Percentiles rank a stretch among this genome's conserved stretches.
Evolutionary conservation across 2,113 vertebrate genomes (phyloP).

Genomic region (Macroglossus sobrinus): DNA sequence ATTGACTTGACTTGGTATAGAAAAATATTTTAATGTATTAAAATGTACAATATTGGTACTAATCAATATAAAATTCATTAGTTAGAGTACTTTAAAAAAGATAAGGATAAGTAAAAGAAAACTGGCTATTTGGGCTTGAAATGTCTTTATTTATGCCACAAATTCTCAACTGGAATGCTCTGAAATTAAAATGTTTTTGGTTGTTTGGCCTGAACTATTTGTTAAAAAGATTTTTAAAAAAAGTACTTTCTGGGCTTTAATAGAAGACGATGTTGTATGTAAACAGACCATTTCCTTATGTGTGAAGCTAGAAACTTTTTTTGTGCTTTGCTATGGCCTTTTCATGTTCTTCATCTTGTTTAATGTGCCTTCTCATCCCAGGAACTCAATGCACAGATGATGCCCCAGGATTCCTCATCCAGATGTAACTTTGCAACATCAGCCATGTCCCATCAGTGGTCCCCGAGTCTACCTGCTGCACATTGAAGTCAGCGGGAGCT

Average conservation of each 20-base stretch:
- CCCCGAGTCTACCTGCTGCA: not conserved
- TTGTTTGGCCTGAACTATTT: conserved; percentile 4
- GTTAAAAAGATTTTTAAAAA: not conserved
- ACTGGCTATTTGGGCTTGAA: not conserved
- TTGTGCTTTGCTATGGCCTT: not conserved
- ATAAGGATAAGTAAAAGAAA: not conserved
- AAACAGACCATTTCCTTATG: conserved; percentile 9
- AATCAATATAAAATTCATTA: not conserved
- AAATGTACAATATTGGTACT: not conserved
- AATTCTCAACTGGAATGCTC: not conserved
- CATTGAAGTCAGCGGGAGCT: not conserved
- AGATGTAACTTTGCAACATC: not conserved
- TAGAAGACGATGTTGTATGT: not conserved
- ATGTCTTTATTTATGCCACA: not conserved
- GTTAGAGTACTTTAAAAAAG: not conserved
- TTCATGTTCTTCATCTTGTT: not conserved
- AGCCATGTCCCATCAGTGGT: not conserved
- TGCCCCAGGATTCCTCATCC: too few relatives aligned
- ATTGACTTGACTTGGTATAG: not conserved
- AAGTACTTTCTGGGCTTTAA: not conserved
- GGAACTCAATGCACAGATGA: not conserved
- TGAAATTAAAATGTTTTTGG: not conserved
- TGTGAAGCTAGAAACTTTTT: not conserved
- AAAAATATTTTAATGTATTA: not conserved
- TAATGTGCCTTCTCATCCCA: not conserved